These are phyloP conservation scores for Alces alces DNA, from an alignment of 2,113 vertebrate species.

Conservation along the genomic window DNA sequence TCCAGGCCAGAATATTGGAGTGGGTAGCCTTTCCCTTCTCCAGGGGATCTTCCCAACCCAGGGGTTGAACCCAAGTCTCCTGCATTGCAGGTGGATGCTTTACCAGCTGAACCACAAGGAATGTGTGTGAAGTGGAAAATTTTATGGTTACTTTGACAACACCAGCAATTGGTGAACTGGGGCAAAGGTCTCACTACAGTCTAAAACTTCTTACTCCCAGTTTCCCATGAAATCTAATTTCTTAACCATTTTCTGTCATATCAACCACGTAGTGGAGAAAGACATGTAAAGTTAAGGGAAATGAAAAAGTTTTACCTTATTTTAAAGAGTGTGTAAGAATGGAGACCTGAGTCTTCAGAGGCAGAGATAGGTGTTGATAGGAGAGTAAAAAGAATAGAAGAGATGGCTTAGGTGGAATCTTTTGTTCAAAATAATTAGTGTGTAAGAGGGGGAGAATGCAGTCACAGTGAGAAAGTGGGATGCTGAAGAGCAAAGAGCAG, in stretches of 20 bases:
- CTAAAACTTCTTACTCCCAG: background rate
- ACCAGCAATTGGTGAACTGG: background rate
- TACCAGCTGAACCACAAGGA: background rate
- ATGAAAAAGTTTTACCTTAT: background rate
- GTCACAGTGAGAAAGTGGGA: conserved; percentile 41
- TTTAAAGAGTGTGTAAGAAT: background rate
- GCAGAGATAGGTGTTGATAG: background rate
- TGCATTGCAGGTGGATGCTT: background rate
- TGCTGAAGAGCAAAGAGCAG: conserved; percentile 42
- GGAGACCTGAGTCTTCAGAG: background rate
- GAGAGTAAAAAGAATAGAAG: background rate
- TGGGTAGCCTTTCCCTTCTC: background rate
- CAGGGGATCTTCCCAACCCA: background rate
- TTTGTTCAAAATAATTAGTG: conserved; percentile 49
- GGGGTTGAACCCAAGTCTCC: background rate
- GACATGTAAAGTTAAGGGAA: background rate
- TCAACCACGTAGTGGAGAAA: background rate
- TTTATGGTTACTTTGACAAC: background rate
- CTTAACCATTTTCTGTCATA: background rate
- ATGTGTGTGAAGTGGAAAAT: background rate
- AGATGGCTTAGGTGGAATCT: background rate
- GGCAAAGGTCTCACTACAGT: background rate
- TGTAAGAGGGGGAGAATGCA: background rate
- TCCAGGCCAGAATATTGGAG: background rate
- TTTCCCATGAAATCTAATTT: background rate